phyloP scores from a whole-genome alignment of 2,888 invertebrate species.

The Pelosia muscerda region DNA sequence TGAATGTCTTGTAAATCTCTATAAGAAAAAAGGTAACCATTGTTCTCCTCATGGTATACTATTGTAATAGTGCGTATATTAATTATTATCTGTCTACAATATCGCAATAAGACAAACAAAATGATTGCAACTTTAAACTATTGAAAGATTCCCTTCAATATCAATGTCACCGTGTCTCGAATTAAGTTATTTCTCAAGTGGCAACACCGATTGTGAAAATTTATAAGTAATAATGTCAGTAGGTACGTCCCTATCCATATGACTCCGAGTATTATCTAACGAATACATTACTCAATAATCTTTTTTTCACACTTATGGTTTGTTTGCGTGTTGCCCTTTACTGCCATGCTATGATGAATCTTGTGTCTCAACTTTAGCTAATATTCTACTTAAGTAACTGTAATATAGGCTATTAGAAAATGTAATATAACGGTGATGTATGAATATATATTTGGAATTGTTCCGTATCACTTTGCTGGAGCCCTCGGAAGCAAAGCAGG shows the following conservation, averaged over 20 bases:
- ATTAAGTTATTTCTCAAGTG: constrained; percentile 9
- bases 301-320: background rate
- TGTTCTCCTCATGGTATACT: background rate
- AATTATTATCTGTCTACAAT: background rate
- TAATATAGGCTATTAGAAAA: too few species aligned
- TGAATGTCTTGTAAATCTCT: too few species aligned
- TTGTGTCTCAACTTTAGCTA: constrained; percentile 7
- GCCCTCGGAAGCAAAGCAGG: too few species aligned
- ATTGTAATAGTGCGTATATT: background rate
- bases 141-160: background rate
- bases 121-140: background rate
- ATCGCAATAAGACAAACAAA: background rate
- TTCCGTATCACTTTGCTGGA: too few species aligned
- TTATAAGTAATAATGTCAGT: background rate
- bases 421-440: too few species aligned
- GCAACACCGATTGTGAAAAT: constrained; percentile 9
- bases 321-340: constrained; percentile 23
- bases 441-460: too few species aligned
- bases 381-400: background rate
- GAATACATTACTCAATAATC: constrained; percentile 11
- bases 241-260: background rate
- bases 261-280: constrained; percentile 7
- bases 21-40: background rate
- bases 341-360: background rate
- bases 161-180: constrained; percentile 7